phyloP scores from a whole-genome alignment of 2,797 vertebrate genomes.

The Monodelphis domestica region DNA sequence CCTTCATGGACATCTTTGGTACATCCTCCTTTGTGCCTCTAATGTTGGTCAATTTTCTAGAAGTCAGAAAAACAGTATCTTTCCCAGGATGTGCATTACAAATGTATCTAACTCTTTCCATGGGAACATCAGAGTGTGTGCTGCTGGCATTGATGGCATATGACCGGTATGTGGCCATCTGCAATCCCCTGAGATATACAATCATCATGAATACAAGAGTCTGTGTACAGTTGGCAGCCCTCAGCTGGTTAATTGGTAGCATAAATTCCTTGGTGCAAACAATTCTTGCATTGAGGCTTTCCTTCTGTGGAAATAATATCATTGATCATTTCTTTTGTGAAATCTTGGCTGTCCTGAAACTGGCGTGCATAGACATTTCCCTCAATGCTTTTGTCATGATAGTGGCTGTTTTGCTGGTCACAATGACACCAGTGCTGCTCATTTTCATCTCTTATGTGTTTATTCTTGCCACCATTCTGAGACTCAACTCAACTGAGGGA shows the following conservation, averaged over 20 bases:
- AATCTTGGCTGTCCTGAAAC: conserved; percentile 68
- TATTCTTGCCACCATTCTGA: conserved; percentile 64
- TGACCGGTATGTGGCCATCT: conserved; percentile 66
- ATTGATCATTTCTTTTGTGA: conserved; percentile 76
- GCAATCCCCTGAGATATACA: conserved; percentile 46
- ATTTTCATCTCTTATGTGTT: conserved; percentile 69
- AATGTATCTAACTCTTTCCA: conserved; percentile 51
- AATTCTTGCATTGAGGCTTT: conserved; percentile 54
- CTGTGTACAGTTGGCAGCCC: fast-evolving
- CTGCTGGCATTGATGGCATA: conserved; percentile 65
- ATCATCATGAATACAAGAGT: conserved; percentile 49
- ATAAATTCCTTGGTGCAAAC: conserved; percentile 59
- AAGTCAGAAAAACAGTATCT: conserved; percentile 61
- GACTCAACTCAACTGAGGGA: conserved; percentile 57
- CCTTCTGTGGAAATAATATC: conserved; percentile 67
- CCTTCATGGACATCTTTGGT: conserved; percentile 66
- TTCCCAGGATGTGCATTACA: conserved; percentile 64
- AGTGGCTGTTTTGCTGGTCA: conserved; percentile 14
- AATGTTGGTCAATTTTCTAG: conserved; percentile 59
- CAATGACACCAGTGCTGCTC: background rate
- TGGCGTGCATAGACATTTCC: conserved; percentile 64
- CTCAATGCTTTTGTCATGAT: conserved; percentile 18
- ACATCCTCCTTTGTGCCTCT: conserved; percentile 63
- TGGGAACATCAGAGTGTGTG: conserved; percentile 61
- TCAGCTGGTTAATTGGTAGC: conserved; percentile 60